Evolutionary conservation across 1,140 invertebrate species (phyloP).

Genomic region (Reticulitermes speratus): DNA sequence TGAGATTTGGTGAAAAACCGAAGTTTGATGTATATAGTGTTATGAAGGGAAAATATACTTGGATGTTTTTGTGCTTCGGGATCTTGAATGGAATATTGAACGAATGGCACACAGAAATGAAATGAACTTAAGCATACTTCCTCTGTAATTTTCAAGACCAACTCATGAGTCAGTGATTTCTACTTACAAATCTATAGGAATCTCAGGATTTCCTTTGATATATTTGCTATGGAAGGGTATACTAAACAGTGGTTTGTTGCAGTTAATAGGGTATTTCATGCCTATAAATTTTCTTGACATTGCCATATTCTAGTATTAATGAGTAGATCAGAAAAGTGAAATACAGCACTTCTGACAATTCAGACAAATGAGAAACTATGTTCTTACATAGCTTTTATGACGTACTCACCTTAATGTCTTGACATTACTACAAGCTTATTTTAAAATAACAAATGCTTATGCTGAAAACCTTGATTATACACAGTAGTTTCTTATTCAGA

Average conservation of each 20-base stretch:
- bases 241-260: not conserved
- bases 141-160: not conserved
- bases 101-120: not conserved
- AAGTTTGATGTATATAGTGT: not conserved
- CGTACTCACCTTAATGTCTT: constrained; percentile 2
- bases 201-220: constrained; percentile 4
- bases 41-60: not conserved
- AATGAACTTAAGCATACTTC: not conserved
- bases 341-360: not conserved
- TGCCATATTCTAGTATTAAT: not conserved
- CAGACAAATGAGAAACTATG: not conserved
- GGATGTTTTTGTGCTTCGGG: not conserved
- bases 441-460: not conserved
- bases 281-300: not conserved
- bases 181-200: not conserved
- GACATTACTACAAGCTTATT: not conserved
- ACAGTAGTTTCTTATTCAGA: not conserved
- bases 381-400: not conserved
- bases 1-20: not conserved
- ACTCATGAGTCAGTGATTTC: constrained; percentile 9
- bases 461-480: not conserved
- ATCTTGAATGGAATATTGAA: constrained; percentile 1
- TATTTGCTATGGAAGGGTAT: not conserved
- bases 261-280: not conserved
- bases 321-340: constrained; percentile 1